Evolutionary conservation across 2,797 vertebrate genomes (phyloP).

Genomic region (Squalus acanthias): DNA sequence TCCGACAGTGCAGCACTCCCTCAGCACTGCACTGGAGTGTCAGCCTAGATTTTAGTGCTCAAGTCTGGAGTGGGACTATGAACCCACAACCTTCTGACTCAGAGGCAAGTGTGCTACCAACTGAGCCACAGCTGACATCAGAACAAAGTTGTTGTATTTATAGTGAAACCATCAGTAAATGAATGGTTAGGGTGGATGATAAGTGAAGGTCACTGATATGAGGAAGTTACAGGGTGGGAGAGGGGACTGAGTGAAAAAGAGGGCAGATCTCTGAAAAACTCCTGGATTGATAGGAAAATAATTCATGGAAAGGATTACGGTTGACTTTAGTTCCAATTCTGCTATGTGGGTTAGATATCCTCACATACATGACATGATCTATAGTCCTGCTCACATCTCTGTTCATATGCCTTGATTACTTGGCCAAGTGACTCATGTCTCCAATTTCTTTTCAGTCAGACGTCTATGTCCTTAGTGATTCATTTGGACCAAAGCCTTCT

Average conservation of each 20-base stretch:
- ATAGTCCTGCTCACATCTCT: background rate
- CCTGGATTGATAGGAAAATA: background rate
- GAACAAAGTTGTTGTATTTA: background rate
- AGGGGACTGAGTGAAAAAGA: background rate
- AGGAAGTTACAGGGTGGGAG: background rate
- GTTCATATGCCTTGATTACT: background rate
- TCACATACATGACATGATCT: background rate
- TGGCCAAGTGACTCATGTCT: background rate
- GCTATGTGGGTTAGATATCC: background rate
- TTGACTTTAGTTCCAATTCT: background rate
- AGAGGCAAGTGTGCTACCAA: too few relatives aligned
- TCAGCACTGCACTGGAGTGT: too few relatives aligned
- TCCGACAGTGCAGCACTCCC: too few relatives aligned
- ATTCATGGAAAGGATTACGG: background rate
- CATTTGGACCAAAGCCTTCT: constrained; percentile 2
- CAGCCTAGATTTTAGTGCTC: too few relatives aligned
- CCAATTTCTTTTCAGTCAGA: background rate
- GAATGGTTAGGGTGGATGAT: background rate
- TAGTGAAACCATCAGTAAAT: background rate
- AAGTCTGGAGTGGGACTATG: too few relatives aligned
- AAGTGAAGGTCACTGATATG: background rate
- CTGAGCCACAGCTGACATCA: background rate
- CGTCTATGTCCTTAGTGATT: background rate
- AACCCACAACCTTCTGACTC: too few relatives aligned
- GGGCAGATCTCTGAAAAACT: background rate